phyloP scores from a whole-genome alignment of 2,797 vertebrate species.

The Orientallactaga sibirica region DNA sequence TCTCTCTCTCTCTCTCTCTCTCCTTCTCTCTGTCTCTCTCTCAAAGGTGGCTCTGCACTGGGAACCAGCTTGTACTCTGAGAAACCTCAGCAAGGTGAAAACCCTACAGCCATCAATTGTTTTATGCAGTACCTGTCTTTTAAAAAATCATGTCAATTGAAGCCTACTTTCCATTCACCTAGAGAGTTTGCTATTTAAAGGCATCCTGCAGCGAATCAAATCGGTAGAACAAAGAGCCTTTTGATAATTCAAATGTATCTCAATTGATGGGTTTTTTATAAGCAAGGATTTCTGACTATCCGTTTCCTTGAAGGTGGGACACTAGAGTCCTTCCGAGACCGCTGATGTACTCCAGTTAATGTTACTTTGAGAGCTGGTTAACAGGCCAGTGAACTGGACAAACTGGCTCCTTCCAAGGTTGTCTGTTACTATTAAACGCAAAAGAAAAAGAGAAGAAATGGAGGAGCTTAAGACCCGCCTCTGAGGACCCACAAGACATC shows the following conservation, averaged over 20 bases:
- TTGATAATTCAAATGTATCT: conserved; percentile 63
- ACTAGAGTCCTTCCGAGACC: neutral
- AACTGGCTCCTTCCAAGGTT: conserved; percentile 7
- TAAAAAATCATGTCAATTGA: conserved; percentile 15
- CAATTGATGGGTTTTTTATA: conserved; percentile 59
- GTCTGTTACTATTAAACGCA: conserved; percentile 19
- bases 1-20: neutral
- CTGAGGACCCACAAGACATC: conserved; percentile 21
- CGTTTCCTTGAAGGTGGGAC: conserved; percentile 14
- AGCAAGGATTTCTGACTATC: conserved; percentile 59
- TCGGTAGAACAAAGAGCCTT: conserved; percentile 51
- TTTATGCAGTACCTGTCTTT: conserved; percentile 42
- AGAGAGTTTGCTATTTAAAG: conserved; percentile 68
- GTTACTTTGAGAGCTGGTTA: conserved; percentile 29
- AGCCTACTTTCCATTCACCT: conserved; percentile 35
- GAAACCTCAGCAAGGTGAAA: neutral
- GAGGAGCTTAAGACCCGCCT: neutral
- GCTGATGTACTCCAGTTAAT: neutral
- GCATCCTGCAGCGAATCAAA: conserved; percentile 33
- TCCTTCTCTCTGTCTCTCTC: neutral
- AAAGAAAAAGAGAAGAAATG: neutral
- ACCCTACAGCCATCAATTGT: neutral
- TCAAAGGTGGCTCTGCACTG: neutral
- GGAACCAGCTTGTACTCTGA: neutral
- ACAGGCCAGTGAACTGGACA: conserved; percentile 11